A percentile compares a stretch with the other conserved stretches of the same genome.
phyloP scores from a whole-genome alignment of 2,113 vertebrate species.

The Rousettus leschenaultii region DNA sequence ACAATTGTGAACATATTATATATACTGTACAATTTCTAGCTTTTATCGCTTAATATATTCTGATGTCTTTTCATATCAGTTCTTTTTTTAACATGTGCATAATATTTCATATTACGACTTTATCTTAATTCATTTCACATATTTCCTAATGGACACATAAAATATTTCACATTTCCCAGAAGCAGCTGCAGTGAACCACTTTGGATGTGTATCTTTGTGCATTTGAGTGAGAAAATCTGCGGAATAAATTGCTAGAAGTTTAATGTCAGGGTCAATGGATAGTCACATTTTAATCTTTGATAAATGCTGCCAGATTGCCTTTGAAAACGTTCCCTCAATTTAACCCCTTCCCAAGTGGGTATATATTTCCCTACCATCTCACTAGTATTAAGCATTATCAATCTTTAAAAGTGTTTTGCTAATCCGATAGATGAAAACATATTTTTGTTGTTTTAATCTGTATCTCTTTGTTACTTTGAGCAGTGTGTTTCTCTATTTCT shows the following conservation, averaged over 20 bases:
- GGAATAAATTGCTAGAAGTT: constrained; percentile 12
- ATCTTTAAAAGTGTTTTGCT: background rate
- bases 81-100: background rate
- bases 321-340: background rate
- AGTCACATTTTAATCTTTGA: constrained; percentile 16
- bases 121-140: background rate
- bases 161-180: background rate
- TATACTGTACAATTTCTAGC: background rate
- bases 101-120: background rate
- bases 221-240: background rate
- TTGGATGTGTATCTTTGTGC: background rate
- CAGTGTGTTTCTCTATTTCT: background rate
- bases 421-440: background rate
- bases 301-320: background rate
- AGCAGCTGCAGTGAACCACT: background rate
- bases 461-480: background rate
- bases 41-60: background rate
- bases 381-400: background rate
- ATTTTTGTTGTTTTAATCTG: background rate
- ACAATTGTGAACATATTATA: background rate
- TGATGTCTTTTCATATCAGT: background rate
- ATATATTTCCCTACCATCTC: background rate
- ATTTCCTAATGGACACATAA: background rate
- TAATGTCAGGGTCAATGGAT: background rate
- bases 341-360: background rate